These are phyloP conservation scores for Camponotus floridanus DNA, from an alignment of 1,140 invertebrate species.

Conservation along the genomic window DNA sequence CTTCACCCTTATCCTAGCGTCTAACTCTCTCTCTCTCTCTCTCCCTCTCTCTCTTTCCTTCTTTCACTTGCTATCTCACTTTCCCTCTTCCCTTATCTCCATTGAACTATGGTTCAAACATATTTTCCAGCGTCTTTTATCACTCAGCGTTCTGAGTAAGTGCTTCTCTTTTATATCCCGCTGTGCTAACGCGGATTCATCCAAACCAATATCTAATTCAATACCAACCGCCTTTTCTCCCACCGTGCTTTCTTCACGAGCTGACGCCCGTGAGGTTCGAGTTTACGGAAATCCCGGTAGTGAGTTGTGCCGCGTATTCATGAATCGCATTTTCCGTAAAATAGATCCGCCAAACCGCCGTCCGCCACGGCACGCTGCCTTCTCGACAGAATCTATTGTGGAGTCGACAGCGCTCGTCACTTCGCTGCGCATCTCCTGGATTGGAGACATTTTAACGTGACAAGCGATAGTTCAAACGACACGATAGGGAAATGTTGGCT, in stretches of 20 bases:
- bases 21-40: background rate
- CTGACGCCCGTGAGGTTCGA: conserved; percentile 44
- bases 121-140: conserved; percentile 80
- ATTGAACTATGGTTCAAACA: conserved; percentile 73
- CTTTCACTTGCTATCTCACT: background rate
- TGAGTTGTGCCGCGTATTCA: conserved; percentile 77
- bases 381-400: conserved; percentile 55
- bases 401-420: conserved; percentile 45
- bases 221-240: conserved; percentile 71
- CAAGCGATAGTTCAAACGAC: conserved; percentile 31
- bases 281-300: conserved; percentile 74
- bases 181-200: conserved; percentile 75
- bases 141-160: conserved; percentile 74
- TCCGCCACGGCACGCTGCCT: conserved; percentile 65
- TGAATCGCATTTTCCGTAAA: conserved; percentile 79
- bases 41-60: background rate
- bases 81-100: conserved; percentile 12
- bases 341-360: conserved; percentile 76
- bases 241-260: conserved; percentile 45
- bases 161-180: conserved; percentile 69
- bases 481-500: conserved; percentile 6
- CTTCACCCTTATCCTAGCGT: conserved; percentile 40
- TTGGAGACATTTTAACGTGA: conserved; percentile 56
- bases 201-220: conserved; percentile 81
- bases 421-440: conserved; percentile 16